phyloP scores from a whole-genome alignment of 2,888 invertebrate genomes.

The Andrena bicolor region DNA sequence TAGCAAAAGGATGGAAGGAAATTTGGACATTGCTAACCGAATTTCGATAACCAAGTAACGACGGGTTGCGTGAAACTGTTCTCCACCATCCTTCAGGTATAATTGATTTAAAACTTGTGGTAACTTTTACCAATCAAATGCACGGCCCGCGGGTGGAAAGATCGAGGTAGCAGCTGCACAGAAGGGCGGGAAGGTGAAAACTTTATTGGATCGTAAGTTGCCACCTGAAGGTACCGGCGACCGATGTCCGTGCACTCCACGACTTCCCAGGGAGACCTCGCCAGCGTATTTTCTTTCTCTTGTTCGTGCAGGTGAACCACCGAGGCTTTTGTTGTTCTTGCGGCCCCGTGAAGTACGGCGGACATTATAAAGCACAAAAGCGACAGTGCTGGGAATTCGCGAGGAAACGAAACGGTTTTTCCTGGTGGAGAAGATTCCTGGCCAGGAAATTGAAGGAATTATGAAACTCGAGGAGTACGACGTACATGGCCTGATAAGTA shows the following conservation, averaged over 20 bases:
- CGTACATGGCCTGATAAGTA: not conserved
- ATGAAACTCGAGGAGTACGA: slow-evolving; percentile 11
- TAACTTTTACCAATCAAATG: slow-evolving; percentile 63
- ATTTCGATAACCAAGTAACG: not conserved
- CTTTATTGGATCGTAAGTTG: slow-evolving; percentile 76
- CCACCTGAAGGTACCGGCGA: slow-evolving; percentile 56
- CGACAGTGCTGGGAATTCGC: slow-evolving; percentile 31
- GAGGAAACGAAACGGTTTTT: slow-evolving; percentile 34
- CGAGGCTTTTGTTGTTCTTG: slow-evolving; percentile 59
- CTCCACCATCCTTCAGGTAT: slow-evolving; percentile 32
- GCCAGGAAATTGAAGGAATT: slow-evolving; percentile 38
- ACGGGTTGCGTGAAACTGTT: slow-evolving; percentile 5
- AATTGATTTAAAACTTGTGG: slow-evolving; percentile 66
- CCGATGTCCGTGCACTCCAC: slow-evolving; percentile 56
- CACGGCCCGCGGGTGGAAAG: slow-evolving; percentile 63
- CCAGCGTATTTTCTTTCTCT: slow-evolving; percentile 63
- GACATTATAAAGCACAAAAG: slow-evolving; percentile 36
- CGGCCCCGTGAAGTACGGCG: slow-evolving; percentile 29
- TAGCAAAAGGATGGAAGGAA: not conserved
- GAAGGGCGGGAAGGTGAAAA: slow-evolving; percentile 50
- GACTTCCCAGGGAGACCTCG: slow-evolving; percentile 35
- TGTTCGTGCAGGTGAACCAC: slow-evolving; percentile 33
- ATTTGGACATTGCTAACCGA: slow-evolving; percentile 4
- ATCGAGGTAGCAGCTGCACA: slow-evolving; percentile 67
- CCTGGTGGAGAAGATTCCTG: not conserved